phyloP scores from a whole-genome alignment of 2,797 vertebrate species.

The Pelodytes ibericus region DNA sequence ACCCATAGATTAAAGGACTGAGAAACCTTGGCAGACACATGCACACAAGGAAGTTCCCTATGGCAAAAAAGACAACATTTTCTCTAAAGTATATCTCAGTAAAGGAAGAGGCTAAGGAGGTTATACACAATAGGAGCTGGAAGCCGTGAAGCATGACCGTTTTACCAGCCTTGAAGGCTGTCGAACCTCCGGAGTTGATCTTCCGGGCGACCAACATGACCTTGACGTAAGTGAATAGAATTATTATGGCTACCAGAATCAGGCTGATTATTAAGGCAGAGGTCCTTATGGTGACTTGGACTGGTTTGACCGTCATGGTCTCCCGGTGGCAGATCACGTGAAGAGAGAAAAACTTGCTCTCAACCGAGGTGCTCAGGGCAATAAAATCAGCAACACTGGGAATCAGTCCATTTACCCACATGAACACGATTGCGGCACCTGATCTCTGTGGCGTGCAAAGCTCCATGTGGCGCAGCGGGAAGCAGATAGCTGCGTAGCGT shows the following conservation, averaged over 20 bases:
- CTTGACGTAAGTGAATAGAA: constrained; percentile 74
- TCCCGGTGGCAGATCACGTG: background rate
- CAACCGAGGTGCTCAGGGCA: background rate
- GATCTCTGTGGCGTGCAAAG: constrained; percentile 69
- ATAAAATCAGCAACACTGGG: constrained; percentile 5
- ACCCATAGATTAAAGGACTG: constrained; percentile 20
- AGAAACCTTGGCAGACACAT: constrained; percentile 19
- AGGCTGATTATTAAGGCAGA: constrained; percentile 56
- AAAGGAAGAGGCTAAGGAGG: constrained; percentile 69
- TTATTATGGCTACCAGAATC: constrained; percentile 59
- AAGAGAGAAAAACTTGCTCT: background rate
- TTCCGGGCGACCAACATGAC: constrained; percentile 73
- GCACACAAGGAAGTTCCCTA: constrained; percentile 9
- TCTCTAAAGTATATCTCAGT: constrained; percentile 57
- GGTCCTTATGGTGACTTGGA: constrained; percentile 59
- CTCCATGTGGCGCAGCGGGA: constrained; percentile 66
- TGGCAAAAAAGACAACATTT: background rate
- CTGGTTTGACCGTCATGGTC: background rate
- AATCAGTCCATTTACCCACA: background rate
- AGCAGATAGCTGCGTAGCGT: constrained; percentile 66
- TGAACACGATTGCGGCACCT: background rate
- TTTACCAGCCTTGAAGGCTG: constrained; percentile 71
- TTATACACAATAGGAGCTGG: constrained; percentile 44
- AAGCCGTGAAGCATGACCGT: constrained; percentile 77
- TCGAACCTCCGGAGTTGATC: constrained; percentile 66